Conservation (phyloP, 1,140 invertebrate genomes). For the Brachionus plicatilis region DNA sequence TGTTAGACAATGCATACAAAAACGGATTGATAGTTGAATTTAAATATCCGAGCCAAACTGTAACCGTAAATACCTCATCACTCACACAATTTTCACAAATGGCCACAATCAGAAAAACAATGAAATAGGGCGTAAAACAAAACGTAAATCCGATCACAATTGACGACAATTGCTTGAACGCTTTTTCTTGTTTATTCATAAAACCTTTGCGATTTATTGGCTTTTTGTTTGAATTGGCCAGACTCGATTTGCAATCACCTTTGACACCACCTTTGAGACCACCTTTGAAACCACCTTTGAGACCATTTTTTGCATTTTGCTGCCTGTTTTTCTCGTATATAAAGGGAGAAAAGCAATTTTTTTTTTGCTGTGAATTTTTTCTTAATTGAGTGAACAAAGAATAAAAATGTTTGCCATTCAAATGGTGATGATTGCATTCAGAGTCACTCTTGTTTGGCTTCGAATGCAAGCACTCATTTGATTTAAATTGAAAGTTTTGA, state of each 20-base stretch:
- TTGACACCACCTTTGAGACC: too few relatives aligned
- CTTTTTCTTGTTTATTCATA: conserved; percentile 51
- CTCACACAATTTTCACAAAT: conserved; percentile 60
- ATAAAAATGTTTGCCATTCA: background rate
- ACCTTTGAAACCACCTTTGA: too few relatives aligned
- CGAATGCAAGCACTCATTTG: background rate
- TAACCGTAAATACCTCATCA: conserved; percentile 46
- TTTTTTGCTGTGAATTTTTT: background rate
- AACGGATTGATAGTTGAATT: conserved; percentile 89
- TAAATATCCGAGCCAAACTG: conserved; percentile 88
- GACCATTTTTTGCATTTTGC: background rate
- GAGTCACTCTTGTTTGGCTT: background rate
- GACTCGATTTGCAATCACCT: background rate
- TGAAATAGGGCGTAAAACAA: conserved; percentile 65
- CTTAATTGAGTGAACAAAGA: background rate
- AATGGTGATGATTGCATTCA: background rate
- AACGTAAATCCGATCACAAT: conserved; percentile 65
- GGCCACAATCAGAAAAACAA: conserved; percentile 63
- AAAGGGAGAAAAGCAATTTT: background rate
- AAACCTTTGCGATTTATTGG: background rate
- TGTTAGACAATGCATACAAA: conserved; percentile 63
- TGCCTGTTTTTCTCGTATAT: background rate
- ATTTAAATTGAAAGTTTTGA: background rate
- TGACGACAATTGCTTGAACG: conserved; percentile 63
- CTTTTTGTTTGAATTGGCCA: background rate